Evolutionary conservation across 2,888 invertebrate genomes (phyloP), one percentile per base, ranked within the genome.

Genomic region (Hemaris fuciformis): DNA sequence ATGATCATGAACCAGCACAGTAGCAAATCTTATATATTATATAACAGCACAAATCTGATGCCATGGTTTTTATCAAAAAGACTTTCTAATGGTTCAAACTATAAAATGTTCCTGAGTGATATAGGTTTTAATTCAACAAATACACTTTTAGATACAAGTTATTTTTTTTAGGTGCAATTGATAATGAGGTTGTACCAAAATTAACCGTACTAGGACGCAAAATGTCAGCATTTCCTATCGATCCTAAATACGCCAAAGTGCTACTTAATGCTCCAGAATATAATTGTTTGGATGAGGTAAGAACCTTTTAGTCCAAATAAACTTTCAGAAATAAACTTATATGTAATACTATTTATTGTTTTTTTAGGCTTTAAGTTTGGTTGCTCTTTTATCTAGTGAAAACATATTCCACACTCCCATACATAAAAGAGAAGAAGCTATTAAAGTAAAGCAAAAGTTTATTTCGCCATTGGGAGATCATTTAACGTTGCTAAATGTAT

Each of bases 161-260:
- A 20, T 43, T 34, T 3, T 13, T 34, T 86, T 65, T 67, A 93
- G 93, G 95, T 60, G 97, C 97, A 22, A 93, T 98, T 56, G 94
- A 95, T 65, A 88, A 79, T 63, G 81, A 91, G 5, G 80, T 87
- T 7, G 92, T 93, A 62, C 94, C 94, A 0, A 93, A 95, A 82
- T 89, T 99, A 68, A 98, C 98, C 0, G 87, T 93, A 0, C 73
- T 96, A 0, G 99, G 99, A 0, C 94, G 94, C 71, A 95, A 96
- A 79, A 98, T 99, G 98, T 94, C 97, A 0, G 94, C 95, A 13
- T 98, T 98, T 84, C 99, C 99, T 0, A 93, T 99, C 41, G 98
- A 99, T 84, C 99, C 99, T 0, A 94, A 96, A 69, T 96, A 96
- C 82, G 95, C 98, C 8, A 98, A 97, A 91, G 94, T 97, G 6